Percentiles rank a stretch among this genome's conserved stretches.
Evolutionary conservation across 1,140 invertebrate genomes (phyloP).

Genomic region (Stegodyphus mimosarum): DNA sequence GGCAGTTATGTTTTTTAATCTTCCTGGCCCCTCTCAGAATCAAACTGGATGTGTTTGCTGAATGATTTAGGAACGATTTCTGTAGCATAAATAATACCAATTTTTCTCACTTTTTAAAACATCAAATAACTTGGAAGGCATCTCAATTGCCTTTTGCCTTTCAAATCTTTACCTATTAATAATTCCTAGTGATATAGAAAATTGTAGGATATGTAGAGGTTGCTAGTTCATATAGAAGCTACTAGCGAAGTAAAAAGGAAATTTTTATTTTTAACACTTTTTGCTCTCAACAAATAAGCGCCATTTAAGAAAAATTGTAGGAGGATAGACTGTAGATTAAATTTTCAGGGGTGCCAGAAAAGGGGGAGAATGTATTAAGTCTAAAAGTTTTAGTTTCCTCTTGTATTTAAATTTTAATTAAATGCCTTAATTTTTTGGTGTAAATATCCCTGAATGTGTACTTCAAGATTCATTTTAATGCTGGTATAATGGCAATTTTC

Average conservation of each 20-base stretch:
- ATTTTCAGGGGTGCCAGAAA: conserved; percentile 48
- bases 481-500: no score
- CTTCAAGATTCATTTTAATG: no score
- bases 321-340: conserved; percentile 19
- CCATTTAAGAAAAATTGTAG: conserved; percentile 49
- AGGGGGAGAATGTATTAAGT: background rate
- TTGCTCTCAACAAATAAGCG: conserved; percentile 51
- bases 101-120: conserved; percentile 58
- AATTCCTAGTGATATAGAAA: conserved; percentile 34
- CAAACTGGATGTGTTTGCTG: conserved; percentile 25
- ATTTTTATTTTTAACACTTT: conserved; percentile 60
- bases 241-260: conserved; percentile 28
- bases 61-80: conserved; percentile 23
- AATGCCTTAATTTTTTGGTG: no score
- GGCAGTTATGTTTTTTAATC: no score
- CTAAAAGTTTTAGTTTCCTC: background rate
- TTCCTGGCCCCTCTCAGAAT: background rate
- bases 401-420: no score
- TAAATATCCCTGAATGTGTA: no score
- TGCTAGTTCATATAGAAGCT: conserved; percentile 42
- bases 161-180: conserved; percentile 42
- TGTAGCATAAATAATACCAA: conserved; percentile 19
- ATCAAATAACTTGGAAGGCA: conserved; percentile 47
- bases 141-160: conserved; percentile 58
- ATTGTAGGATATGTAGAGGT: background rate